Evolutionary conservation across 2,113 vertebrate genomes (phyloP).

Genomic region (Leuciscus idus): DNA sequence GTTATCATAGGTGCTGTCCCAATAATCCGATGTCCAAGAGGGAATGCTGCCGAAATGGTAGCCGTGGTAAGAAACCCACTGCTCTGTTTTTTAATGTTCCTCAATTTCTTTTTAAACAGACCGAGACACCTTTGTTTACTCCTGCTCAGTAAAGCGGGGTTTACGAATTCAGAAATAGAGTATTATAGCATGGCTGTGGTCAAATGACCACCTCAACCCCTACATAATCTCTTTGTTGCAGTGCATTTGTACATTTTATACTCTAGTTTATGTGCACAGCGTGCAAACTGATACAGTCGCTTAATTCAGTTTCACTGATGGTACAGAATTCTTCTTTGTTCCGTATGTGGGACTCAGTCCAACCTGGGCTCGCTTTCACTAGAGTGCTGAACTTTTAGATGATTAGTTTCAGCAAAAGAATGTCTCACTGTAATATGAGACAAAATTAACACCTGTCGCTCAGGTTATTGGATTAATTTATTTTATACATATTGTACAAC

Average conservation of each 20-base stretch:
- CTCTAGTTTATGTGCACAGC: neutral
- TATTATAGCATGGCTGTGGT: neutral
- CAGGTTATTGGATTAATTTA: constrained; percentile 10
- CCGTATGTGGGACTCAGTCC: constrained; percentile 27
- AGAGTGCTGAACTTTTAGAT: neutral
- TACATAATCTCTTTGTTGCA: neutral
- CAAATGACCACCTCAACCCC: neutral
- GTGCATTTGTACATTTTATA: constrained; percentile 14
- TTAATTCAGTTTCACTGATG: constrained; percentile 2
- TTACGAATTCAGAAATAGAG: neutral
- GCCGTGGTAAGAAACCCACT: constrained; percentile 85
- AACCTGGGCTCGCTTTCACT: neutral
- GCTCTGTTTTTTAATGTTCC: constrained; percentile 4
- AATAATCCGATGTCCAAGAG: constrained; percentile 95
- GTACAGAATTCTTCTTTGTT: constrained; percentile 44
- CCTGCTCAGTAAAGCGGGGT: neutral
- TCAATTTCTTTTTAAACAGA: constrained; percentile 4
- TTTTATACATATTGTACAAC: neutral
- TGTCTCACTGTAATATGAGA: constrained; percentile 13
- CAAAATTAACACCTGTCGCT: neutral
- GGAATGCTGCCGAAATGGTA: constrained; percentile 98
- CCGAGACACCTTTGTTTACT: constrained; percentile 33
- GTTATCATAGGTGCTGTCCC: constrained; percentile 89
- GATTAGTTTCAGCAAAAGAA: constrained; percentile 26
- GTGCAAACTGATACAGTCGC: constrained; percentile 12